Percentiles rank a stretch among this genome's conserved stretches.
Conservation (phyloP, 37 sponge, comb jelly and placozoan species). For the Chondrilla cf. caribensis region DNA sequence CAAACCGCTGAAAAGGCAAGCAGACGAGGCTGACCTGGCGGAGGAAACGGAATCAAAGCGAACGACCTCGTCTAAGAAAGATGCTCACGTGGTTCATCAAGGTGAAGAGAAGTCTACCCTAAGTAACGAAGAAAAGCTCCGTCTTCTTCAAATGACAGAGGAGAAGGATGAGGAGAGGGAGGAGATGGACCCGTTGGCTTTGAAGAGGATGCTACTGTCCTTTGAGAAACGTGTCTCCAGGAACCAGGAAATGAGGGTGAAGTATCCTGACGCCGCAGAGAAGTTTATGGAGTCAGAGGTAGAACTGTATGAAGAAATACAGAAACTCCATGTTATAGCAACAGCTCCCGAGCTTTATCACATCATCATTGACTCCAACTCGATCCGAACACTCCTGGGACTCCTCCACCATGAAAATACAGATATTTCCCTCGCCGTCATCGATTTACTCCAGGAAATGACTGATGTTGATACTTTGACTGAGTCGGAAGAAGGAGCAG, state of each 20-base stretch:
- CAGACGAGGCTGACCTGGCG: constrained; percentile 25
- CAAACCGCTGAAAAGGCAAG: constrained; percentile 23
- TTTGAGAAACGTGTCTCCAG: constrained; percentile 86
- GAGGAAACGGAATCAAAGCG: background rate
- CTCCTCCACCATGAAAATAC: constrained; percentile 90
- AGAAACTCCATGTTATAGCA: constrained; percentile 82
- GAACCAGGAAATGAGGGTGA: constrained; percentile 96
- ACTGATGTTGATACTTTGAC: constrained; percentile 81
- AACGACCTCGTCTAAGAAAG: background rate
- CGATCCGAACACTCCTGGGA: constrained; percentile 70
- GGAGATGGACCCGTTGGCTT: constrained; percentile 62
- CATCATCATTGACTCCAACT: constrained; percentile 58
- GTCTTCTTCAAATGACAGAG: constrained; percentile 71
- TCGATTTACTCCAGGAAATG: constrained; percentile 94
- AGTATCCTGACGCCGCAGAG: constrained; percentile 87
- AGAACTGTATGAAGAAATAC: constrained; percentile 92
- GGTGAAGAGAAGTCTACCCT: constrained; percentile 31
- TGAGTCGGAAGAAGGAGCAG: constrained; percentile 82
- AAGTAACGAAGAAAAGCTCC: constrained; percentile 74
- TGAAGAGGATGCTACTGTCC: constrained; percentile 84
- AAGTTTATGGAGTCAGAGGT: constrained; percentile 97
- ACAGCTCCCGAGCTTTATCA: constrained; percentile 90
- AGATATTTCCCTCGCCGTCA: constrained; percentile 79
- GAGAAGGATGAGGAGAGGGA: constrained; percentile 61
- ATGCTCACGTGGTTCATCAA: background rate